Base-by-base conservation (phyloP, 2,113 vertebrate genomes). In the Podarcis cretensis region DNA sequence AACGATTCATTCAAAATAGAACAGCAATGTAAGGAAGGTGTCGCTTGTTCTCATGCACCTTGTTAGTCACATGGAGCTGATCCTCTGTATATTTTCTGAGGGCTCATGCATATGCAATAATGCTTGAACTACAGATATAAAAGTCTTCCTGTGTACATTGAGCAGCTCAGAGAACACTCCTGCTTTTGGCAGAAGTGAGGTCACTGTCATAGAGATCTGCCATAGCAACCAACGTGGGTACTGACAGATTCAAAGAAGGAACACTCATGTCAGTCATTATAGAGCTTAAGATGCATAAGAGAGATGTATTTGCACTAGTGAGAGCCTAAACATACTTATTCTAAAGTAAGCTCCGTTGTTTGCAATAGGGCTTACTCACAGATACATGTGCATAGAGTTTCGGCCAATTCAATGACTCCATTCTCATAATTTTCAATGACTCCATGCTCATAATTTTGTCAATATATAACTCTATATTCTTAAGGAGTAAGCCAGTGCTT, bases 161-260 rank as follows among this genome's bases (percentile, higher is more conserved):
- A 88, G 57, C 30, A 54, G 40, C 40, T 37, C 54, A 27, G 23
- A 59, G 66, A 81, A 81, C 68, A 12, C 73, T 71, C n/a, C 4
- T 18, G 21, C 71, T 80, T 87, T 48, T n/a, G 74, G 32, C 59
- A 48, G 66, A 83, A 77, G 37, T 48, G 59, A 88, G 37, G 32
- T 68, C 30, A 20, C 59, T 83, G 59, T 68, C 87, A 88, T 25
- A 68, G 71, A 83, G 32, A 83, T 32, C 32, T 88, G 21, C 80
- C 71, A 76, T 88, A 88, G 87, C 87, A 88, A 88, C 85, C 87
- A 76, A 35, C 27, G 14, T 48, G 59, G 68, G 71, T 76, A 68
- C 73, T 25, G 20, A 32, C 59, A 75, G 48, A 48, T 59, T 76
- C 30, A 32, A 54, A 76, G 57, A 63, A 82, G 35, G 35, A 82